Percentiles rank a stretch among this genome's conserved stretches.
Conservation (phyloP, 2,113 vertebrate genomes). For the Bungarus multicinctus region DNA sequence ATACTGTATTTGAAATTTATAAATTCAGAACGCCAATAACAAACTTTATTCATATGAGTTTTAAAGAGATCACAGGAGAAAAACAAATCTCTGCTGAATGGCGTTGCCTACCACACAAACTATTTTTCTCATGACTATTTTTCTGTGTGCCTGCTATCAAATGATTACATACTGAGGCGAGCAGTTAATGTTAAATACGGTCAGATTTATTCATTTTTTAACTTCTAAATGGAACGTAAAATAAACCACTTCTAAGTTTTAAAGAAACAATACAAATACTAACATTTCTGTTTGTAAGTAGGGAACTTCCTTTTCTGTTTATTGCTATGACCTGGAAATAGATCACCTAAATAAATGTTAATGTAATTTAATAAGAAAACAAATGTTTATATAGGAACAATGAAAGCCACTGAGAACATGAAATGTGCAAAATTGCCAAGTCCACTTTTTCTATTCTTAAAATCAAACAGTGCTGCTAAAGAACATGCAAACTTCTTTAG, state of each 20-base stretch:
- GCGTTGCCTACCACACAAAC: slow-evolving; percentile 23
- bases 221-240: not conserved
- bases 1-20: not conserved
- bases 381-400: slow-evolving; percentile 19
- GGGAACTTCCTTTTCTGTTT: slow-evolving; percentile 2
- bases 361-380: slow-evolving; percentile 4
- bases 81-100: slow-evolving; percentile 5
- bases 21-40: slow-evolving; percentile 21
- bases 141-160: slow-evolving; percentile 10
- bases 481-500: not conserved
- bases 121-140: slow-evolving; percentile 24
- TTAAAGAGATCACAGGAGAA: not conserved
- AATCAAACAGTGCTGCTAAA: accelerated
- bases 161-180: slow-evolving; percentile 4
- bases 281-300: not conserved
- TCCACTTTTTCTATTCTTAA: slow-evolving; percentile 25
- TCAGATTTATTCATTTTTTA: slow-evolving; percentile 25
- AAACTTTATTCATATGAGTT: slow-evolving; percentile 19
- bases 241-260: slow-evolving; percentile 13
- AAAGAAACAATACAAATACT: not conserved
- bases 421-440: slow-evolving; percentile 9
- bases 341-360: slow-evolving; percentile 18
- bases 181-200: slow-evolving; percentile 20
- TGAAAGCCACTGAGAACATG: slow-evolving; percentile 9
- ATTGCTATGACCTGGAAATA: slow-evolving; percentile 30